Conservation (phyloP, 1,140 invertebrate genomes). For the Nomia melanderi region DNA sequence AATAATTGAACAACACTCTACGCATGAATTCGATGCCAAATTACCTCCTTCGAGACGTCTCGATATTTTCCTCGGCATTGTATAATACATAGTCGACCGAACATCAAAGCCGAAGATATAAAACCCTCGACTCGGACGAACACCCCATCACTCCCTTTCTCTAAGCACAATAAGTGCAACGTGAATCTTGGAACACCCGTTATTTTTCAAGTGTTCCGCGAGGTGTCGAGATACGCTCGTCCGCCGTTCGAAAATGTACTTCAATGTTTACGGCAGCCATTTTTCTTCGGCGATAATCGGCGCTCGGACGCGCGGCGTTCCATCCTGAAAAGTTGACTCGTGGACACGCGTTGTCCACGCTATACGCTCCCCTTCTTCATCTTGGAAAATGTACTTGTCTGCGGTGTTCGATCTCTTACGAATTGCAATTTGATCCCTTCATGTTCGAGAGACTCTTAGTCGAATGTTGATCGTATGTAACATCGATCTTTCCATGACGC, state of each 20-base stretch:
- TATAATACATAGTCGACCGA: neutral
- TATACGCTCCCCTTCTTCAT: no score
- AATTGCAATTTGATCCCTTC: no score
- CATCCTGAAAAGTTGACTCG: neutral
- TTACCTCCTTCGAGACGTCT: no score
- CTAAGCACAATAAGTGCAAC: neutral
- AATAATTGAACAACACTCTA: no score
- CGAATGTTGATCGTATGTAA: no score
- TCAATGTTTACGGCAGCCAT: neutral
- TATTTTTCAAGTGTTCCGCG: neutral
- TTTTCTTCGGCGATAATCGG: neutral
- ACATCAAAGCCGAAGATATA: neutral
- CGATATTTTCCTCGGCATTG: no score
- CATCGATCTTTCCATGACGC: no score
- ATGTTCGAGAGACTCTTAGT: no score
- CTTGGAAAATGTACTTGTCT: no score
- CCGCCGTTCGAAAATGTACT: neutral
- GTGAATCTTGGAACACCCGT: neutral
- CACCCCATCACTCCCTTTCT: neutral
- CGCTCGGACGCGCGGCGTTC: neutral
- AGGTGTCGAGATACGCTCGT: neutral
- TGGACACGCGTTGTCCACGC: neutral
- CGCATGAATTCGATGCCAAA: no score
- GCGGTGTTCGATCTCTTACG: no score
- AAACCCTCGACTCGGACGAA: neutral